These are phyloP conservation scores for Capromys pilorides DNA, from an alignment of 2,797 vertebrate genomes.

Conservation along the genomic window DNA sequence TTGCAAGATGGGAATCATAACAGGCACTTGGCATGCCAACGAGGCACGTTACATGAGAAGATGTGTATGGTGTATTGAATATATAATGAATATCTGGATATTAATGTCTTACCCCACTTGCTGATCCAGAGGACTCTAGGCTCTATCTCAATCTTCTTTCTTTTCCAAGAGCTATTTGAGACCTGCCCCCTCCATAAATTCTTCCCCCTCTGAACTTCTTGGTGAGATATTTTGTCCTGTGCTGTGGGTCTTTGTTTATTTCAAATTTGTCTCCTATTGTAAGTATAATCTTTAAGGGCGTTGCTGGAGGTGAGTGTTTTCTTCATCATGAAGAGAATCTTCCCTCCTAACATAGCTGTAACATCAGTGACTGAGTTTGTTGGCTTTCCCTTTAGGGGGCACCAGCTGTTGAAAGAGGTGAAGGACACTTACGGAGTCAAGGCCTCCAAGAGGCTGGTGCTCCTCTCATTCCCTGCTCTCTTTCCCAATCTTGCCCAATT, in stretches of 20 bases:
- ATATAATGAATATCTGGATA: not conserved
- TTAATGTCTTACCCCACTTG: not conserved
- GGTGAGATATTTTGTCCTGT: not conserved
- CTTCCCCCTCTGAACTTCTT: not conserved
- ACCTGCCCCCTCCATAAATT: not conserved
- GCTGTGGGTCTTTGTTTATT: not conserved
- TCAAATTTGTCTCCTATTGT: not conserved
- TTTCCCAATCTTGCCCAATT: not conserved
- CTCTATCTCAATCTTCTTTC: not conserved
- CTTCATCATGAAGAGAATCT: not conserved
- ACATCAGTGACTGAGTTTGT: not conserved
- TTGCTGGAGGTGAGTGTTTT: not conserved
- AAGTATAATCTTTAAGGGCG: not conserved
- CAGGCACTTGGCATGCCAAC: not conserved
- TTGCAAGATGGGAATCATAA: not conserved
- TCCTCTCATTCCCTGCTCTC: not conserved
- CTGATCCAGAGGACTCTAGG: not conserved
- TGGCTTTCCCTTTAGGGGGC: not conserved
- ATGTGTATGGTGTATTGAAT: not conserved
- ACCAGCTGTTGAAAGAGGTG: not conserved
- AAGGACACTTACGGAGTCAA: not conserved
- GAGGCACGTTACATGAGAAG: not conserved
- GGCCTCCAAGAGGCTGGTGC: not conserved
- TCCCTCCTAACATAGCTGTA: not conserved
- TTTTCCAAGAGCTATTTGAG: slow-evolving; percentile 33